Evolutionary conservation across 2,113 vertebrate species (phyloP).

Genomic region (Oryzias melastigma): DNA sequence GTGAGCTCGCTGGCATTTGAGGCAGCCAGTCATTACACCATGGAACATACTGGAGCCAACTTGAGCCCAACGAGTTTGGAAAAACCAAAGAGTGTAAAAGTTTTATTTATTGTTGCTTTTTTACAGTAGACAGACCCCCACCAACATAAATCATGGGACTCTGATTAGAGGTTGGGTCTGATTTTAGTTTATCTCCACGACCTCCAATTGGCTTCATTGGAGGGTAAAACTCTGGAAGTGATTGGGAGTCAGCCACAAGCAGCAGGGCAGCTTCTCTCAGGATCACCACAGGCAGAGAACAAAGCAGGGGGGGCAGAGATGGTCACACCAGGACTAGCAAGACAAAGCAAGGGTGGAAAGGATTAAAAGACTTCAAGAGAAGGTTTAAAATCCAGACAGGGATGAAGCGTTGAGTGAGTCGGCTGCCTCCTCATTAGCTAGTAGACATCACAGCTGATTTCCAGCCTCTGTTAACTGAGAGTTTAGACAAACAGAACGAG

Average conservation of each 20-base stretch:
- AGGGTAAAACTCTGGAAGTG: constrained; percentile 38
- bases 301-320: constrained; percentile 21
- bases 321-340: constrained; percentile 14
- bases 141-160: constrained; percentile 30
- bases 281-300: constrained; percentile 23
- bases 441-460: constrained; percentile 65
- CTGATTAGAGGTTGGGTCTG: constrained; percentile 14
- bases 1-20: constrained; percentile 60
- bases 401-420: constrained; percentile 56
- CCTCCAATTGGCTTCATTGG: constrained; percentile 17
- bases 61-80: constrained; percentile 40
- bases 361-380: constrained; percentile 32
- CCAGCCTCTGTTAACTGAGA: constrained; percentile 32
- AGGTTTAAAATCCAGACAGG: constrained; percentile 44
- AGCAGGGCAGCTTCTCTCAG: constrained; percentile 25
- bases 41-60: constrained; percentile 54
- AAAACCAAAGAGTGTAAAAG: constrained; percentile 30
- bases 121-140: constrained; percentile 21
- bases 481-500: constrained; percentile 34
- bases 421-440: constrained; percentile 68
- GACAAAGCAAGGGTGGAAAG: constrained; percentile 28
- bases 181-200: constrained; percentile 11
- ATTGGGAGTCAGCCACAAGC: constrained; percentile 22
- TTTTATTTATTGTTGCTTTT: constrained; percentile 50
- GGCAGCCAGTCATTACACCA: constrained; percentile 62